phyloP scores from a whole-genome alignment of 2,113 vertebrate species.

The Symphodus melops region DNA sequence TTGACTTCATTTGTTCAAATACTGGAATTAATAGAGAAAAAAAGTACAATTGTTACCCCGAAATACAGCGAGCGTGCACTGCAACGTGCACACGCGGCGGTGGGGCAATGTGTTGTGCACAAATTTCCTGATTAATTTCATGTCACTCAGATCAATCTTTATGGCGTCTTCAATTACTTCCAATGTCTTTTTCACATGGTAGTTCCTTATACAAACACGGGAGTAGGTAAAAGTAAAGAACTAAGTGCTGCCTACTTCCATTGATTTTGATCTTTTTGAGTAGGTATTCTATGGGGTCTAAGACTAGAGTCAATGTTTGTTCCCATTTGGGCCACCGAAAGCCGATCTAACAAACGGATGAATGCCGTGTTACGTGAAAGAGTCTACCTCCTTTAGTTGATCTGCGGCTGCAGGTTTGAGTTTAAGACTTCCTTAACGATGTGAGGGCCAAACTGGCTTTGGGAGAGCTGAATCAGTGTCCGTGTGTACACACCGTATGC shows the following conservation, averaged over 20 bases:
- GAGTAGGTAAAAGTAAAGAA: no score
- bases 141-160: constrained; percentile 4
- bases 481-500: constrained; percentile 76
- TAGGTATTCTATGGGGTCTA: no score
- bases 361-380: constrained; percentile 27
- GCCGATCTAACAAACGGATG: constrained; percentile 22
- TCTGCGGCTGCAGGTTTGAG: constrained; percentile 49
- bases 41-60: constrained; percentile 49
- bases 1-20: constrained; percentile 46
- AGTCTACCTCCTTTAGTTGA: constrained; percentile 42
- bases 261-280: no score
- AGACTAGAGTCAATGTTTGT: neutral
- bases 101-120: constrained; percentile 4
- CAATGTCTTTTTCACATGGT: no score
- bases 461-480: constrained; percentile 72
- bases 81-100: constrained; percentile 34
- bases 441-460: constrained; percentile 73
- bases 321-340: constrained; percentile 31
- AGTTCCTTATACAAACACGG: no score
- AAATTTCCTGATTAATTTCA: constrained; percentile 15
- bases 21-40: constrained; percentile 27
- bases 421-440: constrained; percentile 74
- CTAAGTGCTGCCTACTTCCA: no score
- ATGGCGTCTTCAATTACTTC: neutral
- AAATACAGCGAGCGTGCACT: constrained; percentile 9